Percentiles rank a stretch among this genome's conserved stretches.
Evolutionary conservation across 1,140 invertebrate species (phyloP).

Genomic region (Choristoneura fumiferana): DNA sequence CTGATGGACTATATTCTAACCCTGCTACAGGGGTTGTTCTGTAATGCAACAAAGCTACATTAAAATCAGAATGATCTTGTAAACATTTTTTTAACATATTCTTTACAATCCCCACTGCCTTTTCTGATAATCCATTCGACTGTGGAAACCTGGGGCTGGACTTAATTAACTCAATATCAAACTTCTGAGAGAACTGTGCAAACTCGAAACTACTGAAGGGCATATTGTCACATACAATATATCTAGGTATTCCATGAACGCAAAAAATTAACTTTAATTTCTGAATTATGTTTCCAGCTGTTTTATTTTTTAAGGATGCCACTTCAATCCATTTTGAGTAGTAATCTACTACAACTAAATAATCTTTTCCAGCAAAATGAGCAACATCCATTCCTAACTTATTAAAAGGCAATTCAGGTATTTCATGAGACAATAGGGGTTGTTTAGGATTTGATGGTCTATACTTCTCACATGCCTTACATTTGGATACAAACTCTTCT

Average conservation of each 20-base stretch:
- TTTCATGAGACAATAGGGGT: background rate
- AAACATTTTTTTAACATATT: background rate
- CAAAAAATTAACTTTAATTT: background rate
- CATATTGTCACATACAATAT: slow-evolving; percentile 1
- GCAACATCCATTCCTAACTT: slow-evolving; percentile 9
- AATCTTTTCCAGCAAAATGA: background rate
- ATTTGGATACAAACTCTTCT: background rate
- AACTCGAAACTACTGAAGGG: slow-evolving; percentile 2
- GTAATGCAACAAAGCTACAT: background rate
- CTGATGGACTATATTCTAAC: background rate
- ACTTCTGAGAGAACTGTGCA: background rate
- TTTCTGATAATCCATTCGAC: background rate
- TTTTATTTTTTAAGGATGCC: background rate
- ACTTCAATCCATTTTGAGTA: slow-evolving; percentile 14
- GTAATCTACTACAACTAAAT: slow-evolving; percentile 8
- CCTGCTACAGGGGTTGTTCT: background rate
- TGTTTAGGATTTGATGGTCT: slow-evolving; percentile 2
- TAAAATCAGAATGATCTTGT: background rate
- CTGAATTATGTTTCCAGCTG: background rate
- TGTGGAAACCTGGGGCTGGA: background rate
- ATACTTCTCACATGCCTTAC: slow-evolving; percentile 1
- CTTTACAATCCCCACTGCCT: background rate
- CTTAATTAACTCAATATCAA: background rate
- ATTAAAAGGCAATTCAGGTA: background rate
- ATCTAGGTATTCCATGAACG: background rate